Conservation (phyloP, 2,113 vertebrate species). For the Limanda limanda region DNA sequence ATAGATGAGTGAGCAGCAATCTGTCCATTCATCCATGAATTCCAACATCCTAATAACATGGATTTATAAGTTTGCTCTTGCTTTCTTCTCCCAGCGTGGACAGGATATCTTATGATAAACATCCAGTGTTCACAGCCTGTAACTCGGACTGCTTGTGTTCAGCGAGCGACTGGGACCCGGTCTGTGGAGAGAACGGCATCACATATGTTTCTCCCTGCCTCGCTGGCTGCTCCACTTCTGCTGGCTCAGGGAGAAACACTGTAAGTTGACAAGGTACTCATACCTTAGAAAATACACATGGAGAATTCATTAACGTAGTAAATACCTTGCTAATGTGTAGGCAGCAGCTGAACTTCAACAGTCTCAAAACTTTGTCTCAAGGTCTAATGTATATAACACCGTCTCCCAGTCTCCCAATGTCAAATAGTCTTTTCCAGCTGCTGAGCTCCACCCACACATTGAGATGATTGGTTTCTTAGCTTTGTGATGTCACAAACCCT, state of each 20-base stretch:
- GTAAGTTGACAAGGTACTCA: slow-evolving; percentile 73
- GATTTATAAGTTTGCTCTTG: background rate
- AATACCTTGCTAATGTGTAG: background rate
- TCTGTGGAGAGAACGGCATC: slow-evolving; percentile 88
- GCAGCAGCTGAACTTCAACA: background rate
- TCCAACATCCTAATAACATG: too few relatives aligned
- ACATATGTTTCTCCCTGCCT: slow-evolving; percentile 92
- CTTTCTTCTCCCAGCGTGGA: slow-evolving; percentile 54
- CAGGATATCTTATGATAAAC: slow-evolving; percentile 59
- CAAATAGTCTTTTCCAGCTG: too few relatives aligned
- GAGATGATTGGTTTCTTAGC: too few relatives aligned
- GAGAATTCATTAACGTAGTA: background rate
- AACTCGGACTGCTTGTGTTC: slow-evolving; percentile 85
- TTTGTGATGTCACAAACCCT: too few relatives aligned
- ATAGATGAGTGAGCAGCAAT: too few relatives aligned
- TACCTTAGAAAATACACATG: background rate
- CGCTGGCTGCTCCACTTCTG: slow-evolving; percentile 86
- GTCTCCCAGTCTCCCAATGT: too few relatives aligned
- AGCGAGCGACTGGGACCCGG: slow-evolving; percentile 89
- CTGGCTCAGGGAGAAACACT: slow-evolving; percentile 83
- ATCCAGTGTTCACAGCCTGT: slow-evolving; percentile 79
- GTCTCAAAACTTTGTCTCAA: too few relatives aligned
- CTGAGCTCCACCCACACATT: too few relatives aligned
- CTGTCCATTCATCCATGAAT: too few relatives aligned
- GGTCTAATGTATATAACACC: too few relatives aligned